These are phyloP conservation scores for Drosophila melanocephala DNA, from an alignment of 2,888 invertebrate genomes.

Conservation along the genomic window DNA sequence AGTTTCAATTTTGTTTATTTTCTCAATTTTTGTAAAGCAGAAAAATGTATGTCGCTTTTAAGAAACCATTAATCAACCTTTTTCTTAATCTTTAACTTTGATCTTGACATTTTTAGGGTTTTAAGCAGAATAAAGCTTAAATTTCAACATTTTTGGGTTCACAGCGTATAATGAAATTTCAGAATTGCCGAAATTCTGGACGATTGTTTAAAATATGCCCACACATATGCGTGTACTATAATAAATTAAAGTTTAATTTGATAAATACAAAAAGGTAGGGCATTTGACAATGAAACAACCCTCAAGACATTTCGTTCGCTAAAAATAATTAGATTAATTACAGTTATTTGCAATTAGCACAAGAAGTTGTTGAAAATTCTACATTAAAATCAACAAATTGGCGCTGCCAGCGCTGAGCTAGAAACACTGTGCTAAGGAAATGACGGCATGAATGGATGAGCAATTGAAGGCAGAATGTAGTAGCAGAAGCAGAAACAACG, in stretches of 20 bases:
- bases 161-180: constrained; percentile 20
- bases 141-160: constrained; percentile 37
- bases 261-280: constrained; percentile 3
- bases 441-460: constrained; percentile 69
- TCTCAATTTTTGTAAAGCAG: constrained; percentile 16
- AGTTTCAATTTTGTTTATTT: not conserved
- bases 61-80: constrained; percentile 53
- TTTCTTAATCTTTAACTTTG: constrained; percentile 44
- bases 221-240: not conserved
- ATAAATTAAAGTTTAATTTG: constrained; percentile 8
- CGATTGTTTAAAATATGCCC: constrained; percentile 6
- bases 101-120: constrained; percentile 66
- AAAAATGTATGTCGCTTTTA: constrained; percentile 24
- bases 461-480: constrained; percentile 59
- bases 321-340: constrained; percentile 54
- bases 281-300: constrained; percentile 10
- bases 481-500: constrained; percentile 12
- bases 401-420: constrained; percentile 37
- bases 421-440: constrained; percentile 47
- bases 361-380: constrained; percentile 47
- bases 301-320: constrained; percentile 29
- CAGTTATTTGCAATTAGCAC: constrained; percentile 50
- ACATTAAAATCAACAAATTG: constrained; percentile 71
- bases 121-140: constrained; percentile 24
- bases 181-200: constrained; percentile 7